Conservation (phyloP, 64 coral and sea anemone species). For the Cladopsammia gracilis region DNA sequence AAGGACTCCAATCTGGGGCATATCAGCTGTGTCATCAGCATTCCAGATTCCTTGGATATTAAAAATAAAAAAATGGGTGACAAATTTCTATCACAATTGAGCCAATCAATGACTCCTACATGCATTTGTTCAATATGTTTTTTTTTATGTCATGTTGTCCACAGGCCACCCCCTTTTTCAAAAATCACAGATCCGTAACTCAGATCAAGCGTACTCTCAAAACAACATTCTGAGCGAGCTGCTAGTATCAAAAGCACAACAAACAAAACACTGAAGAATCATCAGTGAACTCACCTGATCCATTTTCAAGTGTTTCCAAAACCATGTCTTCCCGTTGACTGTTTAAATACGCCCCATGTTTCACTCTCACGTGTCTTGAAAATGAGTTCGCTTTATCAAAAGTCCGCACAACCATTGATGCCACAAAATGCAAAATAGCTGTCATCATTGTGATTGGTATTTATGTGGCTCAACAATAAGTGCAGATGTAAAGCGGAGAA, state of each 20-base stretch:
- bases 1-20: not conserved
- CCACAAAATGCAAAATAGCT: conserved; percentile 7
- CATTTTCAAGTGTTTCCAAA: not conserved
- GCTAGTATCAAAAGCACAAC: not conserved
- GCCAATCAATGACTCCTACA: too few species aligned
- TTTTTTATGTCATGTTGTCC: not conserved
- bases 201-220: not conserved
- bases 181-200: too few species aligned
- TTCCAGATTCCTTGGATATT: conserved; percentile 7
- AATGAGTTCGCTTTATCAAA: not conserved
- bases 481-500: not conserved
- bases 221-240: not conserved
- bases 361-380: not conserved
- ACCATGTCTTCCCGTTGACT: not conserved
- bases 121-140: not conserved
- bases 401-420: not conserved
- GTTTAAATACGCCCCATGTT: not conserved
- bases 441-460: not conserved
- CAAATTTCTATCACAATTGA: too few species aligned
- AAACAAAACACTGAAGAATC: not conserved
- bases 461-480: conserved; percentile 3
- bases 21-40: conserved; percentile 1
- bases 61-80: not conserved
- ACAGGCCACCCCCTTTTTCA: not conserved
- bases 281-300: not conserved